phyloP scores from a whole-genome alignment of 2,888 invertebrate genomes.

The Lysandra bellargus region DNA sequence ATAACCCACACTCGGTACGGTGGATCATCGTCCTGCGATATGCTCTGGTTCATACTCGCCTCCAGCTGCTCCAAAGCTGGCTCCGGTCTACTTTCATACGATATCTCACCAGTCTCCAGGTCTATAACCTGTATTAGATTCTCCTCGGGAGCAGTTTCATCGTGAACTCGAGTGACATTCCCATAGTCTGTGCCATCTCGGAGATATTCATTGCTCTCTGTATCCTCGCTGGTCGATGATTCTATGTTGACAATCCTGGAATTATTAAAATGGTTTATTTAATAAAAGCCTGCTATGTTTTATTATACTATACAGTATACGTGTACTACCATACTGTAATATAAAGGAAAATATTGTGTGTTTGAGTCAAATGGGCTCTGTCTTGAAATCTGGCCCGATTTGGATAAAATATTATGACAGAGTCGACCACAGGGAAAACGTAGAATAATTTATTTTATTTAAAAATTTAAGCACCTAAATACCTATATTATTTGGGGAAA shows the following conservation, averaged over 20 bases:
- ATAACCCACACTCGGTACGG: constrained; percentile 69
- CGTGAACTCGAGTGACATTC: constrained; percentile 62
- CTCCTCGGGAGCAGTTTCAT: constrained; percentile 53
- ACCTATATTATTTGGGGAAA: not conserved
- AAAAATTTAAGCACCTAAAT: no score
- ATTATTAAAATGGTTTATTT: constrained; percentile 33
- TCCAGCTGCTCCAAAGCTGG: constrained; percentile 5
- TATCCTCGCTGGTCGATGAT: constrained; percentile 83
- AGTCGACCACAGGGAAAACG: no score
- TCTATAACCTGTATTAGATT: constrained; percentile 46
- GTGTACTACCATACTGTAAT: not conserved
- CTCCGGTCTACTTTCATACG: not conserved
- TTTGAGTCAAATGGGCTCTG: no score
- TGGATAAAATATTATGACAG: no score
- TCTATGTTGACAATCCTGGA: constrained; percentile 84
- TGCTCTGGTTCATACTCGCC: constrained; percentile 63
- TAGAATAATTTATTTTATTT: no score
- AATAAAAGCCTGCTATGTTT: not conserved
- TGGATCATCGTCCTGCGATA: constrained; percentile 59
- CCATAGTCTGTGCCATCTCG: constrained; percentile 74
- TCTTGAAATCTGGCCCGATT: no score
- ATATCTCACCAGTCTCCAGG: constrained; percentile 55
- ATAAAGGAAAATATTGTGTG: not conserved
- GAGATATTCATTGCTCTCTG: constrained; percentile 76
- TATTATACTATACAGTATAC: no score